Percentiles rank a stretch among this genome's conserved stretches.
Evolutionary conservation across 2,113 vertebrate species (phyloP).

Genomic region (Struthio camelus): DNA sequence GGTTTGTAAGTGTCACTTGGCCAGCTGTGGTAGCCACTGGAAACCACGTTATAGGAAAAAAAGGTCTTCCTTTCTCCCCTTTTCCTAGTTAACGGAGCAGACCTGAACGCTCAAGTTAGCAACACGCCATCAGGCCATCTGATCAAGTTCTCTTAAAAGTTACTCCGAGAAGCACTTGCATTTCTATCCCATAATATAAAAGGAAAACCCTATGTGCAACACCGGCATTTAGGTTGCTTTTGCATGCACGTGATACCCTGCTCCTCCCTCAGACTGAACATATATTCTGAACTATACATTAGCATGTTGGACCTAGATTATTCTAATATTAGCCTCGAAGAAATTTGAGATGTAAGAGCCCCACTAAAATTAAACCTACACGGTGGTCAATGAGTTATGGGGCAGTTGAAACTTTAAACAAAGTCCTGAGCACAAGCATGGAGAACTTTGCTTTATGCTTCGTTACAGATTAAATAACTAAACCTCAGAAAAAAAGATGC

Average conservation of each 20-base stretch:
- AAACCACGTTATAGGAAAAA: background rate
- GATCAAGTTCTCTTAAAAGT: background rate
- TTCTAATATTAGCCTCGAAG: background rate
- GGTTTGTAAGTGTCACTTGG: background rate
- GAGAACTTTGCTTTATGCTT: conserved; percentile 39
- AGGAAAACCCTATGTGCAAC: too few relatives aligned
- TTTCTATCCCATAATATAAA: background rate
- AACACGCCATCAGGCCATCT: background rate
- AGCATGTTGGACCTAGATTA: background rate
- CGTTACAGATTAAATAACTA: conserved; percentile 31
- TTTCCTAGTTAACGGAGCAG: background rate
- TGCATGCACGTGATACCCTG: background rate
- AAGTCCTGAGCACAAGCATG: background rate
- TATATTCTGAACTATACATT: background rate
- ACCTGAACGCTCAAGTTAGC: background rate
- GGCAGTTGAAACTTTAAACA: background rate
- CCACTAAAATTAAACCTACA: conserved; percentile 1
- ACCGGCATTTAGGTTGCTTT: too few relatives aligned
- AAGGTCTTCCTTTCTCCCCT: background rate
- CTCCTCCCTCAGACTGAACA: background rate
- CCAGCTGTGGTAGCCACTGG: background rate
- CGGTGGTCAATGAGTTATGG: background rate
- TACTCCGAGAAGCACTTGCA: background rate
- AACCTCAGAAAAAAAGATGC: background rate
- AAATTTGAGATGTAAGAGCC: background rate